Base-by-base conservation (phyloP, 2,113 vertebrate species). In the Piaya cayana region DNA sequence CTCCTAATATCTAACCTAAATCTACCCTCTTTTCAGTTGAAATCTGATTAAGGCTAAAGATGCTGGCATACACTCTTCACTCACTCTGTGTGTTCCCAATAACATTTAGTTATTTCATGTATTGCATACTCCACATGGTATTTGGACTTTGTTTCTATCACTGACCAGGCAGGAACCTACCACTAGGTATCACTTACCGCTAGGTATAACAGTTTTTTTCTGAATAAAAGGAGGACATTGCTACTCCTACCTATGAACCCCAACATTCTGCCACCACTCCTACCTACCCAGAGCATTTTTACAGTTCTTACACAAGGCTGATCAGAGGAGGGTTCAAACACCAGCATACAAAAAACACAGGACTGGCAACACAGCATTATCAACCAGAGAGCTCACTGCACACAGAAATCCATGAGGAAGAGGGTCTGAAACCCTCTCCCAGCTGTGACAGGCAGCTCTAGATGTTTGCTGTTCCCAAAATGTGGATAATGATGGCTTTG, bases 121-220 rank as follows among this genome's bases (percentile, higher is more conserved):
- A 12, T 3, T 21, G 1, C 23, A 12, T 6, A 29, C 20, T 36
- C 55, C 37, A 20, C 2, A 0, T 5, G 2, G 34, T 14, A 30
- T 14, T 17, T 39, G 50, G 36, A 62, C 34, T 55, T 29, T 8
- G 13, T 37, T 50, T 69, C 39, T 13, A 43, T 20, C 50, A 9
- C 5, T 2, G 15, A 50, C 30, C 58, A 34, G 20, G 12, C 49
- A 36, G 29, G 64, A 7, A 34, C 11, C 39, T 37, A 36, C 47
- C 3, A 1, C 39, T 15, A 8, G 2, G 5, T 30, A 45, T 2
- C n/a, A 34, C 11, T 43, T 37, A 36, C 47, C 3, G 1, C 39
- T 15, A 8, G 2, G 5, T 30, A 45, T 2, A 7, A 47, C 13
- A 8, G 12, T 39, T 39, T 39, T n/a, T 39, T 39, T 39, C 39